Percentiles rank a stretch among this genome's conserved stretches.
These are phyloP conservation scores for Colius striatus DNA, from an alignment of 2,113 vertebrate species.

Conservation along the genomic window DNA sequence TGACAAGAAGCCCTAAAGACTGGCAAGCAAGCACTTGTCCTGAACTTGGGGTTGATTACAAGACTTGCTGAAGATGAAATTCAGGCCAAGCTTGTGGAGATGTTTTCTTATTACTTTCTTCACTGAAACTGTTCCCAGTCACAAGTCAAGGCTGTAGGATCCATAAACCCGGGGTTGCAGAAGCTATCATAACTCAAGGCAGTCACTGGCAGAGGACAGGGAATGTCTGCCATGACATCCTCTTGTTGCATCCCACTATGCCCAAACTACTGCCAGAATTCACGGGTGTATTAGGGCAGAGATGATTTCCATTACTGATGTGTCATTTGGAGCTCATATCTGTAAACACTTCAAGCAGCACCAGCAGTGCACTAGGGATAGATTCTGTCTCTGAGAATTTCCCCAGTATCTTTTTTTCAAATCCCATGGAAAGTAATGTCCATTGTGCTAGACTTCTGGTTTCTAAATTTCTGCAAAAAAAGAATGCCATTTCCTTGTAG, in stretches of 20 bases:
- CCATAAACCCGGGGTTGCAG: neutral
- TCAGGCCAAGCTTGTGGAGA: neutral
- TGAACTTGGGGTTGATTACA: neutral
- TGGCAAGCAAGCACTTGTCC: neutral
- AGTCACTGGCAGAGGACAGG: neutral
- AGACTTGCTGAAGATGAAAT: neutral
- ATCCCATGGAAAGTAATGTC: neutral
- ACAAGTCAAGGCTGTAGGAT: neutral
- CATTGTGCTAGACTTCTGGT: neutral
- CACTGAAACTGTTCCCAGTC: neutral
- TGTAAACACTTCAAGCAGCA: neutral
- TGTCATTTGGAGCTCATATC: neutral
- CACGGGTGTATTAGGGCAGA: neutral
- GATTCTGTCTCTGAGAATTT: neutral
- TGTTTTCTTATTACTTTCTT: neutral
- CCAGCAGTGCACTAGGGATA: neutral
- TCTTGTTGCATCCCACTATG: fast-evolving
- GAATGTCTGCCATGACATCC: neutral
- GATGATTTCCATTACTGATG: neutral
- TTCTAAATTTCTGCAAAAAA: neutral
- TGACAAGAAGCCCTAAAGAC: neutral
- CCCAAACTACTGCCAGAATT: neutral
- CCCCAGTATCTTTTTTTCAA: neutral
- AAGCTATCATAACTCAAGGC: neutral
- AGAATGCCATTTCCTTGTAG: neutral